These are phyloP conservation scores for Atrichornis clamosus DNA, from an alignment of 2,113 vertebrate species.

Conservation along the genomic window DNA sequence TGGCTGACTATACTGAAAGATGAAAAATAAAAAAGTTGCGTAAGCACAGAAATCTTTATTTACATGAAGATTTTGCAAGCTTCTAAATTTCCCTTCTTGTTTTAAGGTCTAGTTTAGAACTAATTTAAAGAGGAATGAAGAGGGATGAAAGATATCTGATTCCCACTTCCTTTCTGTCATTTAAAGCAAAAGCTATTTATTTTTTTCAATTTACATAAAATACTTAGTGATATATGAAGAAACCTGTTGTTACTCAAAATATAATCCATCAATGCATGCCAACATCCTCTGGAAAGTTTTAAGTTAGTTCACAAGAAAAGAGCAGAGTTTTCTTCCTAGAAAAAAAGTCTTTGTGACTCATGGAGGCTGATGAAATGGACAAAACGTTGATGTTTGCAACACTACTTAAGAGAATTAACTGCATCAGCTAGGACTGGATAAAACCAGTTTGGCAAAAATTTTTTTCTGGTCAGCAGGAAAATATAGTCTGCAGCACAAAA, in stretches of 20 bases:
- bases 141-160: neutral
- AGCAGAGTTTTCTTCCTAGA: neutral
- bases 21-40: neutral
- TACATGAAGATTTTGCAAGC: neutral
- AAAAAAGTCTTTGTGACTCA: neutral
- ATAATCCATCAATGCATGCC: neutral
- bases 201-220: neutral
- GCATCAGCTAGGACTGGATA: neutral
- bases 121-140: neutral
- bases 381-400: neutral
- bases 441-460: neutral
- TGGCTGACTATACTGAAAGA: neutral
- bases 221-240: neutral
- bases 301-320: neutral
- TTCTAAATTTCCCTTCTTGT: neutral
- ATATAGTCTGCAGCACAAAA: neutral
- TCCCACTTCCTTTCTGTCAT: neutral
- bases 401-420: slow-evolving; percentile 14
- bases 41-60: neutral
- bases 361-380: neutral
- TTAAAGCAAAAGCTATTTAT: neutral
- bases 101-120: neutral
- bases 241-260: neutral
- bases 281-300: neutral
- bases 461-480: neutral